phyloP scores from a whole-genome alignment of 2,113 vertebrate genomes.

The Lepus americanus region DNA sequence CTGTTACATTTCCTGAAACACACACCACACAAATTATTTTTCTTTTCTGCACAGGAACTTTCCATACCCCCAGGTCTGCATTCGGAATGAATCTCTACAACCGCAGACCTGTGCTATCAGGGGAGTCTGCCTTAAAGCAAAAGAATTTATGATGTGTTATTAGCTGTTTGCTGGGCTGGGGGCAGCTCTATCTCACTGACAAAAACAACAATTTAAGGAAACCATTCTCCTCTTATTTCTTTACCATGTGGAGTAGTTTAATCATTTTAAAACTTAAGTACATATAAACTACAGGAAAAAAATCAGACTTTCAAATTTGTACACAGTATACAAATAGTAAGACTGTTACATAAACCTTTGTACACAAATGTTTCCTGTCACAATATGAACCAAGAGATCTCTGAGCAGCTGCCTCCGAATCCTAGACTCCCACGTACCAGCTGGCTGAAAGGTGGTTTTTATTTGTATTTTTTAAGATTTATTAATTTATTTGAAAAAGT shows the following conservation, averaged over 20 bases:
- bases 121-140: slow-evolving; percentile 49
- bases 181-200: slow-evolving; percentile 19
- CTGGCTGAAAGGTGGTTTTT: not conserved
- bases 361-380: slow-evolving; percentile 39
- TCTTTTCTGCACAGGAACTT: slow-evolving; percentile 55
- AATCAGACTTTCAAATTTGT: not conserved
- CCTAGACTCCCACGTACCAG: not conserved
- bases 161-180: slow-evolving; percentile 48
- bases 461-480: too few relatives aligned
- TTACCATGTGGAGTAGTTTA: not conserved
- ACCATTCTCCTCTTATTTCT: not conserved
- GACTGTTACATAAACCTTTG: not conserved
- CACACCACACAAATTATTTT: not conserved
- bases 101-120: slow-evolving; percentile 29
- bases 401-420: not conserved
- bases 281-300: not conserved
- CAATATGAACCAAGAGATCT: not conserved
- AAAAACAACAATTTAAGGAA: not conserved
- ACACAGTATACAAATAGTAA: accelerated
- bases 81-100: slow-evolving; percentile 41
- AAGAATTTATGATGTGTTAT: slow-evolving; percentile 32
- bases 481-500: too few relatives aligned
- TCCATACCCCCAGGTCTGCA: not conserved
- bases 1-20: slow-evolving; percentile 2
- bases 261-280: slow-evolving; percentile 36